phyloP scores from a whole-genome alignment of 2,797 vertebrate genomes.

The Rhinophrynus dorsalis region DNA sequence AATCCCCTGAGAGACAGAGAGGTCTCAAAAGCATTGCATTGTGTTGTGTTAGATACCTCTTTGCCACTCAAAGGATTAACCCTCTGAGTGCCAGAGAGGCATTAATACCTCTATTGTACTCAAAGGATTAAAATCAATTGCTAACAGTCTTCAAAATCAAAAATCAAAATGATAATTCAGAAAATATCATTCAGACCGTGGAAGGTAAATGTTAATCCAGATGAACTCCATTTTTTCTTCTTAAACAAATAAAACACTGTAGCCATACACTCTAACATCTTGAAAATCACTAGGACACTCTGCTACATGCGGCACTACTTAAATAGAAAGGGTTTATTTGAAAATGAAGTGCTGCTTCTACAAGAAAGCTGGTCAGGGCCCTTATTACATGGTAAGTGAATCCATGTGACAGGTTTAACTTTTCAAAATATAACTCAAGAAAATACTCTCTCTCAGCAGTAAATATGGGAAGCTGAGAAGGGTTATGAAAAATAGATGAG shows the following conservation, averaged over 20 bases:
- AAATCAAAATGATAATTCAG: not conserved
- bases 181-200: too few relatives aligned
- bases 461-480: not conserved
- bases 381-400: not conserved
- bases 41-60: too few relatives aligned
- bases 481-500: constrained; percentile 1
- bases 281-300: not conserved
- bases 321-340: constrained; percentile 20
- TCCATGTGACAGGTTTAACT: not conserved
- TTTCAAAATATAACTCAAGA: constrained; percentile 20
- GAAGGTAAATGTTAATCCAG: not conserved
- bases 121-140: too few relatives aligned
- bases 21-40: too few relatives aligned
- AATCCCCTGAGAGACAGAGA: too few relatives aligned
- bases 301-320: not conserved
- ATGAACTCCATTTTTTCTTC: too few relatives aligned
- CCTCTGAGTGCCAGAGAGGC: too few relatives aligned
- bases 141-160: too few relatives aligned
- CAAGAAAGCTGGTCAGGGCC: not conserved
- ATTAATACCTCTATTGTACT: too few relatives aligned
- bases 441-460: not conserved
- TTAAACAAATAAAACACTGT: not conserved
- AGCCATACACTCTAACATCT: constrained; percentile 19
- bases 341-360: not conserved
- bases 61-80: too few relatives aligned